A percentile compares a stretch with the other conserved stretches of the same genome.
Evolutionary conservation across 2,797 vertebrate species (phyloP).

Genomic region (Atherinosoma microstoma): DNA sequence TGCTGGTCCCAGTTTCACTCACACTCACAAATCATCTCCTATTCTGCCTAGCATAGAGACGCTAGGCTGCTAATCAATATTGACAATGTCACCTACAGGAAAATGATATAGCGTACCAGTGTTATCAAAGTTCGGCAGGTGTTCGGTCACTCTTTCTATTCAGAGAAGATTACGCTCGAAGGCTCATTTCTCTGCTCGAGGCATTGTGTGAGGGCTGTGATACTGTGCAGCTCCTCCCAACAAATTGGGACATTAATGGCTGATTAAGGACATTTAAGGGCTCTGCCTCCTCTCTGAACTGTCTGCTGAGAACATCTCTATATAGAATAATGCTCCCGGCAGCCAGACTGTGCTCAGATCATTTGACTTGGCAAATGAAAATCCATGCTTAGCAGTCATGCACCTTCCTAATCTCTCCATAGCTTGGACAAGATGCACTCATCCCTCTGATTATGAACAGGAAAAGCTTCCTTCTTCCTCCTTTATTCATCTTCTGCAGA

Average conservation of each 20-base stretch:
- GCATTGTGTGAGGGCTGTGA: slow-evolving; percentile 13
- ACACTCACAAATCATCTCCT: slow-evolving; percentile 5
- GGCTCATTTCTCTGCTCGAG: slow-evolving; percentile 8
- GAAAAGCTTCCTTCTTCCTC: slow-evolving; percentile 19
- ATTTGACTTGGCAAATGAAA: slow-evolving; percentile 40
- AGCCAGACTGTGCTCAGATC: slow-evolving; percentile 22
- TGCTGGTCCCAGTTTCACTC: slow-evolving; percentile 16
- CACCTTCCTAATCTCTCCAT: slow-evolving; percentile 42
- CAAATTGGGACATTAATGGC: slow-evolving; percentile 26
- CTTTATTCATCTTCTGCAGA: slow-evolving; percentile 19
- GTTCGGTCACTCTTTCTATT: slow-evolving; percentile 10
- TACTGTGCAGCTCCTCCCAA: slow-evolving; percentile 9
- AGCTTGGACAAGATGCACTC: slow-evolving; percentile 41
- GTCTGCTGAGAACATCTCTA: slow-evolving; percentile 34
- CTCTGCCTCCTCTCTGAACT: slow-evolving; percentile 34
- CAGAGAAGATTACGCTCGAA: slow-evolving; percentile 17
- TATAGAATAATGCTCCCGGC: slow-evolving; percentile 40
- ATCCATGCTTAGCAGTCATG: slow-evolving; percentile 28
- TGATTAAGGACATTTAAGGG: slow-evolving; percentile 27
- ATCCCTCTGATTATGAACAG: slow-evolving; percentile 43
- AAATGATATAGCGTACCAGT: slow-evolving; percentile 12
- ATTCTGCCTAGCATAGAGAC: slow-evolving; percentile 18
- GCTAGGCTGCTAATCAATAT: slow-evolving; percentile 24
- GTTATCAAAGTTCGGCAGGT: slow-evolving; percentile 22
- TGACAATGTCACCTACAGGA: slow-evolving; percentile 18